Conservation (phyloP, 2,113 vertebrate genomes). For the Rattus rattus region DNA sequence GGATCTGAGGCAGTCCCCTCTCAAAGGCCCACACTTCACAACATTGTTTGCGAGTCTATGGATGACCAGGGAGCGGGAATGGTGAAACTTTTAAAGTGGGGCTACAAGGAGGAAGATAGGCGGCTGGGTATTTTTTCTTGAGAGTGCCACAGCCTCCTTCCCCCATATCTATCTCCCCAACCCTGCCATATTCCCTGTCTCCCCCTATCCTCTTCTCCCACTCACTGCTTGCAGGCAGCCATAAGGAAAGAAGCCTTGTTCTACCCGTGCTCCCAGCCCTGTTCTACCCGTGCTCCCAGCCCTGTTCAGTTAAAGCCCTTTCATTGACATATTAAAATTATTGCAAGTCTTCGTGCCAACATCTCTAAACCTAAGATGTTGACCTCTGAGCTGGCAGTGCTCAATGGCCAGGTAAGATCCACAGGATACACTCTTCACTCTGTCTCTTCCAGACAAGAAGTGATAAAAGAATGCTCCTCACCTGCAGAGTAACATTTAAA, state of each 20-base stretch:
- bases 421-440: background rate
- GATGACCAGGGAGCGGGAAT: background rate
- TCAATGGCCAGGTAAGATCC: background rate
- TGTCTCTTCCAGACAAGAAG: background rate
- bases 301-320: background rate
- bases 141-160: background rate
- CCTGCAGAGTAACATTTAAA: background rate
- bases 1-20: background rate
- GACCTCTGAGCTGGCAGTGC: background rate
- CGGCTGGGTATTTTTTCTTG: background rate
- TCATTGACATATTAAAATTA: background rate
- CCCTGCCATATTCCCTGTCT: background rate
- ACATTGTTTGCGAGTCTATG: background rate
- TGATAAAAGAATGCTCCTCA: background rate
- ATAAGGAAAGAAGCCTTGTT: background rate
- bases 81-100: background rate
- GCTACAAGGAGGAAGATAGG: background rate
- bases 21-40: background rate
- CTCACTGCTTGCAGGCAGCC: background rate
- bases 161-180: background rate
- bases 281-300: too few species aligned
- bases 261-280: accelerated
- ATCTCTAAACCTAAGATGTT: background rate
- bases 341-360: background rate
- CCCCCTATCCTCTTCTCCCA: background rate